A percentile compares a stretch with the other conserved stretches of the same genome.
Evolutionary conservation across 1,140 invertebrate genomes (phyloP).

Genomic region (Bombus impatiens): DNA sequence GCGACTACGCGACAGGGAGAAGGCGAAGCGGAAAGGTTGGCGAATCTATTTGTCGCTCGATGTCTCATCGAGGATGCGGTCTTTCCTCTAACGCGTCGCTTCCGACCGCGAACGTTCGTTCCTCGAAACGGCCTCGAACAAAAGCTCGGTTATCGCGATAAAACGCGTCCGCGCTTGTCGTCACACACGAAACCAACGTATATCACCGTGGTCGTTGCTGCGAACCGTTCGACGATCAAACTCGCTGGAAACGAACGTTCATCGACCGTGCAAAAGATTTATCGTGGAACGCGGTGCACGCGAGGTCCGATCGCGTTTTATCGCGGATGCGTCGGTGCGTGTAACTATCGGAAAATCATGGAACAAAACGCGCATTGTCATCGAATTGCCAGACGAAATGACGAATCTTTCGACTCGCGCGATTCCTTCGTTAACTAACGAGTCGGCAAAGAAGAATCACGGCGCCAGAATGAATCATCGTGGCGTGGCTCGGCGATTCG

Average conservation of each 20-base stretch:
- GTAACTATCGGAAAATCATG: constrained; percentile 31
- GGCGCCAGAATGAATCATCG: constrained; percentile 66
- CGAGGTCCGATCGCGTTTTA: no score
- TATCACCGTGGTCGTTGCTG: no score
- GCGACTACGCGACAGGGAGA: not conserved
- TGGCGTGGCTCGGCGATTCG: constrained; percentile 25
- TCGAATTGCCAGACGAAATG: constrained; percentile 36
- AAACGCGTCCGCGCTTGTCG: no score
- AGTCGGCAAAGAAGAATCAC: constrained; percentile 66
- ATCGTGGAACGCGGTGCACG: not conserved
- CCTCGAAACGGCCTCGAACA: constrained; percentile 56
- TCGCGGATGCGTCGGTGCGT: no score
- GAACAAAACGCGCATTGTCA: constrained; percentile 61
- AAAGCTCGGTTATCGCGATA: constrained; percentile 31
- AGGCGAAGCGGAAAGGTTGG: constrained; percentile 6
- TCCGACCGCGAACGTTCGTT: constrained; percentile 45
- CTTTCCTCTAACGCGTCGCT: constrained; percentile 48
- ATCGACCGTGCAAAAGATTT: not conserved
- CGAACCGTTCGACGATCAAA: not conserved
- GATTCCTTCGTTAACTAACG: constrained; percentile 62
- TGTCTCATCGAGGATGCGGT: constrained; percentile 59
- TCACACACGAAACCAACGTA: no score
- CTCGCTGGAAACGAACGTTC: not conserved
- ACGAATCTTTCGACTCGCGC: constrained; percentile 27
- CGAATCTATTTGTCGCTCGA: constrained; percentile 45